Percentiles rank a stretch among this genome's conserved stretches.
Evolutionary conservation across 2,113 vertebrate species (phyloP).

Genomic region (Platanista minor): DNA sequence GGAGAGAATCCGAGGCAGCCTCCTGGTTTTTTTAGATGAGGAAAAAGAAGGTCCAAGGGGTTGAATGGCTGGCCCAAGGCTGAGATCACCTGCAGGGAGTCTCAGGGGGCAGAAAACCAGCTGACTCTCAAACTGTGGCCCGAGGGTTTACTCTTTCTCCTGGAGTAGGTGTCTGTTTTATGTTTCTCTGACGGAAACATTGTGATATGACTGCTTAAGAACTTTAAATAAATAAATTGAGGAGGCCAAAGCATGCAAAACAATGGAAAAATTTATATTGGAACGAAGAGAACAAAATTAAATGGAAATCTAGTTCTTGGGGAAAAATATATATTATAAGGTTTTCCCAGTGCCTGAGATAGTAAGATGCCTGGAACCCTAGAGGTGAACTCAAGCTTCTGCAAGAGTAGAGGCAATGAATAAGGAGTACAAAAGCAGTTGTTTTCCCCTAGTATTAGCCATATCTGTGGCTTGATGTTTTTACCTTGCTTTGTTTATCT

Average conservation of each 20-base stretch:
- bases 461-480: not conserved
- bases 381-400: not conserved
- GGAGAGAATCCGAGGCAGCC: not conserved
- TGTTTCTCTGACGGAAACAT: slow-evolving; percentile 26
- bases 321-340: not conserved
- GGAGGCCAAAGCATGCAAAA: not conserved
- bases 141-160: not conserved
- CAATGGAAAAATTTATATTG: not conserved
- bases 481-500: not conserved
- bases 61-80: not conserved
- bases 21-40: not conserved
- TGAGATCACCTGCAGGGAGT: not conserved
- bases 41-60: not conserved
- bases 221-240: not conserved
- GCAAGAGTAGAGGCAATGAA: not conserved
- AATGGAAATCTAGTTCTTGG: not conserved
- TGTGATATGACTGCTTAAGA: not conserved
- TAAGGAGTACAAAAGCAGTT: not conserved
- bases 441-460: not conserved
- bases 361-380: not conserved
- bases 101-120: not conserved
- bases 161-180: not conserved
- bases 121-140: not conserved
- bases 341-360: not conserved
- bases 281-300: not conserved